Evolutionary conservation across 2,888 invertebrate species (phyloP), one percentile per base, ranked within the genome.

Genomic region (Rhagonycha lutea): DNA sequence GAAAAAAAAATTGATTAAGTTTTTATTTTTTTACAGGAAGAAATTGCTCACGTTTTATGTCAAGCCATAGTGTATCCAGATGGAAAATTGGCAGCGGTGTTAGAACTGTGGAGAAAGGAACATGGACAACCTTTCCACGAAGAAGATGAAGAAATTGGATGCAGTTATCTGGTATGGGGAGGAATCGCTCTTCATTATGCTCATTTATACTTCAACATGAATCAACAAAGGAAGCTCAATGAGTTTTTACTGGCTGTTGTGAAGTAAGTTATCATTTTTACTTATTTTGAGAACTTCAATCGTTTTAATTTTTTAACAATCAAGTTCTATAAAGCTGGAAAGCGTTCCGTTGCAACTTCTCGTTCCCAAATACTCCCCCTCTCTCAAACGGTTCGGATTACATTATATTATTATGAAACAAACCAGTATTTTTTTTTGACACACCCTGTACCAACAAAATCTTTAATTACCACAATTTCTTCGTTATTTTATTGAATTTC

Each of bases 161-260:
- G 90, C 69, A 91, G 91, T 78, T 92, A 93, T 83, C 85, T 92
- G 72, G 90, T 92, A 0, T 93, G 94, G 92, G 93, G 94, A 18
- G 92, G 93, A 63, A 90, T 94, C 71, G 91, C 92, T 0, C 86
- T 94, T 8, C 92, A 94, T 83, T 94, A 92, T 83, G 92, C 92
- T 29, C 92, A 92, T 80, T 89, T 94, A 75, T 94, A 92, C 84
- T 87, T 92, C 79, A 91, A 90, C 80, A 93, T 94, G 90, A 91
- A 91, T 80, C 92, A 92, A 82, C 94, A 95, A 85, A 90, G 92
- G 76, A 92, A 92, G 81, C 89, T 95, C 80, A 93, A 94, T 68
- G 94, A 94, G 78, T 95, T 95, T 84, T 89, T 96, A 0, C 87
- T 96, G 69, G 92, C 93, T 70, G 95, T 96, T 47, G 95, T 95